A percentile compares a stretch with the other conserved stretches of the same genome.
Conservation (phyloP, 2,113 vertebrate species). For the Bambusicola thoracicus region DNA sequence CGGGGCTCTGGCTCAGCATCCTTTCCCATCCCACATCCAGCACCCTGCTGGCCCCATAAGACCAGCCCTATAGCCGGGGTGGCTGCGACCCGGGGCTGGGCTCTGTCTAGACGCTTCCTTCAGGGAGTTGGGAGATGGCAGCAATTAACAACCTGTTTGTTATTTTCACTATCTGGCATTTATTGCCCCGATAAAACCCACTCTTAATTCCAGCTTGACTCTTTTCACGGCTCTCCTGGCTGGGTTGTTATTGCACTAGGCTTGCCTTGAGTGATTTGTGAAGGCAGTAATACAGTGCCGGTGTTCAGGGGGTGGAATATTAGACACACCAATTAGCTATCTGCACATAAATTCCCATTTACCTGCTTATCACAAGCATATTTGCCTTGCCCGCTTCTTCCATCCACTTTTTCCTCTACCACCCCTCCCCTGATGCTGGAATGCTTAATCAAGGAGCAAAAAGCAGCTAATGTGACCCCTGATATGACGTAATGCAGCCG, state of each 20-base stretch:
- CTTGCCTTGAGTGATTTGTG: slow-evolving; percentile 55
- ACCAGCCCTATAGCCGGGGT: accelerated
- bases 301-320: slow-evolving; percentile 57
- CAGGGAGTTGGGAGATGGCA: neutral
- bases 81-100: neutral
- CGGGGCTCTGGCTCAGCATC: neutral
- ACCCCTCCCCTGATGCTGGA: neutral
- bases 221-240: neutral
- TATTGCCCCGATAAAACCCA: slow-evolving; percentile 5
- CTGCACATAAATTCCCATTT: slow-evolving; percentile 55
- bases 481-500: slow-evolving; percentile 48
- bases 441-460: slow-evolving; percentile 35
- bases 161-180: slow-evolving; percentile 41
- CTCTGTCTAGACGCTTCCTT: slow-evolving; percentile 34
- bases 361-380: neutral
- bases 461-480: slow-evolving; percentile 52
- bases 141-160: slow-evolving; percentile 45
- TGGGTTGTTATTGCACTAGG: neutral
- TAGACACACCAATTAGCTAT: slow-evolving; percentile 65
- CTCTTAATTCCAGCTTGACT: slow-evolving; percentile 19
- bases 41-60: neutral
- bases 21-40: neutral
- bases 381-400: neutral
- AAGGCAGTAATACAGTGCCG: slow-evolving; percentile 9
- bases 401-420: neutral